A percentile compares a stretch with the other conserved stretches of the same genome.
phyloP scores from a whole-genome alignment of 2,113 vertebrate genomes.

The Podarcis cretensis region DNA sequence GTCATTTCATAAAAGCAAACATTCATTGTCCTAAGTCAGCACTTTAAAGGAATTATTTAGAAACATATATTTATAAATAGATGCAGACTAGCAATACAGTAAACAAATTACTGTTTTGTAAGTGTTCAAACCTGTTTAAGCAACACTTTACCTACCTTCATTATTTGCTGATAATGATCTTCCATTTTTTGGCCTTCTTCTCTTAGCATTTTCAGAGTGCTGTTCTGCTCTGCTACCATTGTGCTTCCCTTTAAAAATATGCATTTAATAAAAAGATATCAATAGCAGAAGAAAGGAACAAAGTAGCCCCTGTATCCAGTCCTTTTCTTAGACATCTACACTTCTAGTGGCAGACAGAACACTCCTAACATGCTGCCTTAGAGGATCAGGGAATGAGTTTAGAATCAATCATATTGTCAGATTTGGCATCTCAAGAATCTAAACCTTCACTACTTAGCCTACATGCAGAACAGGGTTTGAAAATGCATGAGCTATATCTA shows the following conservation, averaged over 20 bases:
- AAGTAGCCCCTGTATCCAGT: background rate
- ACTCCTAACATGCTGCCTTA: background rate
- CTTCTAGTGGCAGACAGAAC: background rate
- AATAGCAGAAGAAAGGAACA: background rate
- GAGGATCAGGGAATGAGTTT: background rate
- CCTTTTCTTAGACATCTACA: background rate
- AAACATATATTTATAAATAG: background rate
- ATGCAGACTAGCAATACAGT: background rate
- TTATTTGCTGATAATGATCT: conserved; percentile 75
- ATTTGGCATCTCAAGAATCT: background rate
- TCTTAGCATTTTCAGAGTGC: conserved; percentile 67
- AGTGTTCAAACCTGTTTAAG: background rate
- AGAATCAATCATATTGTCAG: background rate
- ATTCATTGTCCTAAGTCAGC: background rate
- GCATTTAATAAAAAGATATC: conserved; percentile 25
- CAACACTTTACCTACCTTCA: conserved; percentile 68
- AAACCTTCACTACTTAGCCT: background rate
- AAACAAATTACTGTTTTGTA: background rate
- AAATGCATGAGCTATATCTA: background rate
- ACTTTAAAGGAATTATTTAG: background rate
- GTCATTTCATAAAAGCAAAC: background rate
- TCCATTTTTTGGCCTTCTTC: conserved; percentile 81
- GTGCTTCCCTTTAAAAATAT: conserved; percentile 69
- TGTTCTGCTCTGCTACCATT: conserved; percentile 75
- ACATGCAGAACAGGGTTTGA: background rate